Conservation (phyloP, 2,888 invertebrate species). For the Elysia crispata region DNA sequence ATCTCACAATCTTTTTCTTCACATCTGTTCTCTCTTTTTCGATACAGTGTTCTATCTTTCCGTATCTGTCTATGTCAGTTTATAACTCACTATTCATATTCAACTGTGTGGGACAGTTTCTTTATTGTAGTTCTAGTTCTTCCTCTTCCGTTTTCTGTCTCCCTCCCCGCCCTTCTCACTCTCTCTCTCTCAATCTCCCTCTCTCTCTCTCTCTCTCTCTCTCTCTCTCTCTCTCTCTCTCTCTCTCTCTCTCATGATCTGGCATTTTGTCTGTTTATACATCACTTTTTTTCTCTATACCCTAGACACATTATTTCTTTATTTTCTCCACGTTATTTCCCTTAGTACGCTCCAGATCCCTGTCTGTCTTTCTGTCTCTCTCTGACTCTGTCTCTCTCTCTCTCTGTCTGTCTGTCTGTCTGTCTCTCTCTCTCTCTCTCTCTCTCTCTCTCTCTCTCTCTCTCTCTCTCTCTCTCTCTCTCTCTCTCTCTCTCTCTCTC, state of each 20-base stretch:
- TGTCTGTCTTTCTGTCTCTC: conserved; percentile 20
- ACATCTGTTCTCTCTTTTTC: too few relatives aligned
- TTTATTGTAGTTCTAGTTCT: too few relatives aligned
- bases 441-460: conserved; percentile 35
- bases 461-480: conserved; percentile 35
- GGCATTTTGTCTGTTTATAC: neutral
- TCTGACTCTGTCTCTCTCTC: conserved; percentile 28
- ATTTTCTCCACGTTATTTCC: neutral
- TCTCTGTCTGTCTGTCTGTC: conserved; percentile 21
- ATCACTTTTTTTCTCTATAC: neutral
- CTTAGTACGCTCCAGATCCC: neutral
- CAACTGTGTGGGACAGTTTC: too few relatives aligned
- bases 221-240: conserved; percentile 26
- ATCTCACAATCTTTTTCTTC: too few relatives aligned
- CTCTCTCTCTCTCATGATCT: conserved; percentile 15
- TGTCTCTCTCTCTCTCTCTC: conserved; percentile 32
- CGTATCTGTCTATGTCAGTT: too few relatives aligned
- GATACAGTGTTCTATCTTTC: too few relatives aligned
- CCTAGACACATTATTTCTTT: neutral
- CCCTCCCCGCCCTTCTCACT: conserved; percentile 17
- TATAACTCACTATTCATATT: too few relatives aligned
- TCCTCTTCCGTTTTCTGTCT: too few relatives aligned
- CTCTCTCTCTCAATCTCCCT: conserved; percentile 5
- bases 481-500: conserved; percentile 34
- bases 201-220: conserved; percentile 26